Evolutionary conservation across 2,113 vertebrate genomes (phyloP), one percentile per base, ranked within the genome.

Genomic region (Corvus hawaiiensis): DNA sequence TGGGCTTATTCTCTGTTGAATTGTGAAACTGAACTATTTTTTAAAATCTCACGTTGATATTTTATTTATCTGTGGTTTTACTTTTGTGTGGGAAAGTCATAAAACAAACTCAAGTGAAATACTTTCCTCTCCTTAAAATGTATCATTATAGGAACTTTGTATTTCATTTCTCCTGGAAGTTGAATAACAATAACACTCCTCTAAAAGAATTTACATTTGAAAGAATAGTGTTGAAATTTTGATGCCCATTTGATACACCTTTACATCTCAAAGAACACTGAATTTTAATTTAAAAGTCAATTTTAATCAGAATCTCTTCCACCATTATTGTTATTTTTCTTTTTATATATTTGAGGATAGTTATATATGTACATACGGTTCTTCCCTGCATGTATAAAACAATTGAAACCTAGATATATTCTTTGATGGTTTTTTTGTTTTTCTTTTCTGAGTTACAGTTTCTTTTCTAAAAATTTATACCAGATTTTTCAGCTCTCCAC

Each of bases 121-220:
- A 75, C 92, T 95, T 97, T 48, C 62, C 56, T n/a, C 63, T 89
- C 39, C 86, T 95, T 93, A 92, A 96, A 83, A 93, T 90, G 90
- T 52, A 35, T 94, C 96, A 96, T 97, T 92, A 95, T 95, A 87
- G 67, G 95, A 96, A 95, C 86, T 96, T 95, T 94, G 59, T 94
- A 79, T 96, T 97, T 97, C 33, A 91, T 96, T 95, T 94, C 73
- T 95, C 51, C 94, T 87, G 74, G 84, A 97, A 95, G 71, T 64
- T 95, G 84, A 96, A 93, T 93, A 96, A 77, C 89, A 96, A 74
- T 97, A 96, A 93, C 74, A 87, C 41, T 83, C 56, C 37, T 92
- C 26, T 95, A 67, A 49, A 94, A 93, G 7, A 84, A 96, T 97
- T 97, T 97, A 85, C 97, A 96, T 97, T 97, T 97, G 94, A 97